Evolutionary conservation across 2,797 vertebrate genomes (phyloP).

Genomic region (Melanotaenia trifasciata): DNA sequence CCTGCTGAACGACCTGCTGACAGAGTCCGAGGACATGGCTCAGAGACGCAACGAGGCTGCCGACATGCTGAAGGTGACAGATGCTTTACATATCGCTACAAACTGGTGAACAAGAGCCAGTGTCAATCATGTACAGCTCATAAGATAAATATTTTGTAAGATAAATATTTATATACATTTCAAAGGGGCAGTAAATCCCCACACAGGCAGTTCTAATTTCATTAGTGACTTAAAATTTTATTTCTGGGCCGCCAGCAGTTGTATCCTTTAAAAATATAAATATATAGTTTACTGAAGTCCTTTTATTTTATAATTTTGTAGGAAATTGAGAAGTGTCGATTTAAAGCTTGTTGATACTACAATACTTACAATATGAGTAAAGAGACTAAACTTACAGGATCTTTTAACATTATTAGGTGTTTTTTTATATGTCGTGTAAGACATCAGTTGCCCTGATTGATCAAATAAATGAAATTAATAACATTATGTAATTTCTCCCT

Average conservation of each 20-base stretch:
- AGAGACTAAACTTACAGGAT: too few relatives aligned
- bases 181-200: neutral
- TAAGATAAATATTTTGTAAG: neutral
- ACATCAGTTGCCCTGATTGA: neutral
- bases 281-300: neutral
- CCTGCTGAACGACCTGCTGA: slow-evolving; percentile 93
- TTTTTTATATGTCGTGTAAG: neutral
- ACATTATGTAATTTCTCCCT: neutral
- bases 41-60: slow-evolving; percentile 96
- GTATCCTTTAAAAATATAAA: neutral
- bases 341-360: too few relatives aligned
- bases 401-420: neutral
- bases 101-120: slow-evolving; percentile 7
- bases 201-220: neutral
- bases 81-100: neutral
- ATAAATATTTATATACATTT: slow-evolving; percentile 12
- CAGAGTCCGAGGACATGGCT: slow-evolving; percentile 98
- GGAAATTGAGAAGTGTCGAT: too few relatives aligned
- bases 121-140: neutral
- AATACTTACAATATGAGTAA: neutral
- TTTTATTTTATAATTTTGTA: too few relatives aligned
- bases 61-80: slow-evolving; percentile 94
- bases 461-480: neutral
- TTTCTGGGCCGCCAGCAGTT: neutral
- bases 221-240: neutral